Evolutionary conservation across 1,140 invertebrate species (phyloP).

Genomic region (Scylla paramamosain): DNA sequence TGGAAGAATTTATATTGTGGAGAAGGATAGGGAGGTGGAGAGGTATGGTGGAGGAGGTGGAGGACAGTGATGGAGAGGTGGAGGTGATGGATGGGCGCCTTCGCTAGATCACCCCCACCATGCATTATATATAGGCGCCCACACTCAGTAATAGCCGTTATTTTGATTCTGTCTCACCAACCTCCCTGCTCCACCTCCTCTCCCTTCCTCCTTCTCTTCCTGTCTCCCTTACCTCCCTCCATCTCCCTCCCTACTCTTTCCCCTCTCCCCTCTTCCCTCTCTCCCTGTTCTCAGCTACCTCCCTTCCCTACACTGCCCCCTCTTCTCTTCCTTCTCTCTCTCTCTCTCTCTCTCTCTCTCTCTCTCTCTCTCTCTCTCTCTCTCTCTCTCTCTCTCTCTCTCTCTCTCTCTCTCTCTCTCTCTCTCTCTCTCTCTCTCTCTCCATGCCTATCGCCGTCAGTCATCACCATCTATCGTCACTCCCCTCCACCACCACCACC

Average conservation of each 20-base stretch:
- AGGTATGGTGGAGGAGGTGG: neutral
- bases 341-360: neutral
- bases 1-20: neutral
- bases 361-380: neutral
- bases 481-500: neutral
- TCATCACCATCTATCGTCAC: neutral
- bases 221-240: neutral
- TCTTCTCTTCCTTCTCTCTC: neutral
- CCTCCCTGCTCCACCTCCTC: neutral
- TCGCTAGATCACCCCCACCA: neutral
- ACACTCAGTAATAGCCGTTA: neutral
- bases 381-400: neutral
- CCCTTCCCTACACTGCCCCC: no score
- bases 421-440: neutral
- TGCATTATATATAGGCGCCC: neutral
- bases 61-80: neutral
- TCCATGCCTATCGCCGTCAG: neutral
- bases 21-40: no score
- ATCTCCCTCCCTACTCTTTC: neutral
- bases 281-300: neutral
- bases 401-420: neutral
- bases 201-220: neutral
- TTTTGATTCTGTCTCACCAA: neutral
- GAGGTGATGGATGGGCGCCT: neutral
- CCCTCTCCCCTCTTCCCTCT: neutral